Evolutionary conservation across 2,113 vertebrate species (phyloP), one percentile per base, ranked within the genome.

Genomic region (Hiodon alosoides): DNA sequence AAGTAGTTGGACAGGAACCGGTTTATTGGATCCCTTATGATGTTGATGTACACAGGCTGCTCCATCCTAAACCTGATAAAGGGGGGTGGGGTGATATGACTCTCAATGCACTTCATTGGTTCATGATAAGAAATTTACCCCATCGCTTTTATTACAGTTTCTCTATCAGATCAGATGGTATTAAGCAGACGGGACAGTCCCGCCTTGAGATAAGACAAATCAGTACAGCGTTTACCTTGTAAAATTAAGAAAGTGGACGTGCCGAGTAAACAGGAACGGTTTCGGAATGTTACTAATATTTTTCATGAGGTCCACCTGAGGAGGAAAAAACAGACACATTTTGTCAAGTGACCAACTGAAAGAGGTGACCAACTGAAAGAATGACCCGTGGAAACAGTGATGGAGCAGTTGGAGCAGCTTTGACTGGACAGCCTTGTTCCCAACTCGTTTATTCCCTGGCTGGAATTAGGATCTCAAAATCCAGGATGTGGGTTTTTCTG

Each of bases 211-310:
- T 31, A 31, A 31, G 31, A 31, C 31, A 31, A 31, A 31, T n/a
- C 31, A 31, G 31, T 1, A 31, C 31, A 31, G 31, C 31, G 31
- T 88, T 90, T 91, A 95, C 94, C 94, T 94, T 86, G 91, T 93
- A 81, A 95, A 95, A 86, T 95, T 94, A 85, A 95, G 93, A 84
- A 95, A 95, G 86, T 95, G 94, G 81, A 95, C 93, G 6, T 95
- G 94, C 75, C 93, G 90, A 69, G 94, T 95, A 86, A 93, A 95
- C 88, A 95, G 92, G 89, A 93, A 95, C 72, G 94, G 94, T 76
- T 94, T 92, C 77, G 94, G 91, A 72, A 90, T 87, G 81, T 88
- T 93, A 80, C 92, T 95, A 88, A 95, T 91, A 80, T 95, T 95
- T 89, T 89, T 94, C 84, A 95, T 93, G 88, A 95, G 87, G 84